A percentile compares a stretch with the other conserved stretches of the same genome.
phyloP scores from a whole-genome alignment of 2,797 vertebrate species.

The Ibycter americanus region DNA sequence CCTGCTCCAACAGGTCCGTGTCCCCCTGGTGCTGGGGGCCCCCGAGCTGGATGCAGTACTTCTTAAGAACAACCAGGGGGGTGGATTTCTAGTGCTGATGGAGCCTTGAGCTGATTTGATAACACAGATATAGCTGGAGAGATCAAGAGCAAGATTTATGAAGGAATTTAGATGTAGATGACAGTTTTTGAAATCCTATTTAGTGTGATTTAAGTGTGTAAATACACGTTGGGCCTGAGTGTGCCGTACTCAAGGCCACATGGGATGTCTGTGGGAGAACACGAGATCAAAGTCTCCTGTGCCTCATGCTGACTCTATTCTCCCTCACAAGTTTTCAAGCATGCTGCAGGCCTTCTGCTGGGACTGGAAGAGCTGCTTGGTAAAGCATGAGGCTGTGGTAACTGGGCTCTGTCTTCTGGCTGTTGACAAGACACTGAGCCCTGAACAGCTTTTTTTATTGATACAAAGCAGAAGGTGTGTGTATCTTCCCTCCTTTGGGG shows the following conservation, averaged over 20 bases:
- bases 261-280: not conserved
- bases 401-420: not conserved
- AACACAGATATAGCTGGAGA: not conserved
- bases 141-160: not conserved
- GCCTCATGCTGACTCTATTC: not conserved
- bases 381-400: not conserved
- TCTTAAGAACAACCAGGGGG: not conserved
- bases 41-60: too few species aligned
- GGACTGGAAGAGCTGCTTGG: not conserved
- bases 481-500: not conserved
- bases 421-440: not conserved
- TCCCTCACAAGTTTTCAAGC: not conserved
- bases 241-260: rapidly evolving
- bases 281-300: not conserved
- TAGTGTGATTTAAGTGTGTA: not conserved
- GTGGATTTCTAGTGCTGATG: not conserved
- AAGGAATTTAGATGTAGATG: not conserved
- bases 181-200: not conserved
- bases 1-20: too few species aligned
- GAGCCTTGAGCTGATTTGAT: not conserved
- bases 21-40: too few species aligned
- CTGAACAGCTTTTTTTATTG: not conserved
- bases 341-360: not conserved
- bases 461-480: not conserved
- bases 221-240: not conserved